phyloP scores from a whole-genome alignment of 2,113 vertebrate species.

The Callaeas wilsoni region DNA sequence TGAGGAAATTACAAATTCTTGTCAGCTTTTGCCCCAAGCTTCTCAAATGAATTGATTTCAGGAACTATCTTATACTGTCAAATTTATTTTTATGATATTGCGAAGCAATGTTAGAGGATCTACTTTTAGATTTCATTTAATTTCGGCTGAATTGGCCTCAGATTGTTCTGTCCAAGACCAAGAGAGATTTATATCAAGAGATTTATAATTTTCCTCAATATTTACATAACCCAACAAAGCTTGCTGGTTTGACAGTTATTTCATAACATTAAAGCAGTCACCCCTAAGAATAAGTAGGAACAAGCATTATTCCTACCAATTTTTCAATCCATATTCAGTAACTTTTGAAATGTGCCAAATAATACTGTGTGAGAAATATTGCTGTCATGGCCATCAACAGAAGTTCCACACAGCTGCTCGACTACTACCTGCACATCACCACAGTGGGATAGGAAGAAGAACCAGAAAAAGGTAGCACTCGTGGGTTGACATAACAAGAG shows the following conservation, averaged over 20 bases:
- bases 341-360: not conserved
- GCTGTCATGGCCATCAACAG: not conserved
- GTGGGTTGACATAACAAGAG: not conserved
- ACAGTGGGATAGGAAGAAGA: not conserved
- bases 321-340: not conserved
- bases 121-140: not conserved
- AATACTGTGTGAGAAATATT: not conserved
- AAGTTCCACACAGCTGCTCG: not conserved
- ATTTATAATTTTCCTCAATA: not conserved
- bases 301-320: not conserved
- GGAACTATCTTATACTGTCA: not conserved
- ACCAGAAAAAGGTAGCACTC: not conserved
- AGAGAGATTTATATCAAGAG: not conserved
- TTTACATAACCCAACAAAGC: not conserved
- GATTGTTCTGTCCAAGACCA: not conserved
- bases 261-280: not conserved
- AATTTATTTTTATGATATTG: not conserved
- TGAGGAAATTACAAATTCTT: not conserved
- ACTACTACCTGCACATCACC: too few relatives aligned
- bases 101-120: not conserved
- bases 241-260: not conserved
- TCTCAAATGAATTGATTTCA: not conserved
- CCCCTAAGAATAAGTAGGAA: not conserved
- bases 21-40: not conserved
- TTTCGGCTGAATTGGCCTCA: not conserved